Percentiles rank a stretch among this genome's conserved stretches.
Evolutionary conservation across 2,888 invertebrate species (phyloP).

Genomic region (Archaeoteleia sp.): DNA sequence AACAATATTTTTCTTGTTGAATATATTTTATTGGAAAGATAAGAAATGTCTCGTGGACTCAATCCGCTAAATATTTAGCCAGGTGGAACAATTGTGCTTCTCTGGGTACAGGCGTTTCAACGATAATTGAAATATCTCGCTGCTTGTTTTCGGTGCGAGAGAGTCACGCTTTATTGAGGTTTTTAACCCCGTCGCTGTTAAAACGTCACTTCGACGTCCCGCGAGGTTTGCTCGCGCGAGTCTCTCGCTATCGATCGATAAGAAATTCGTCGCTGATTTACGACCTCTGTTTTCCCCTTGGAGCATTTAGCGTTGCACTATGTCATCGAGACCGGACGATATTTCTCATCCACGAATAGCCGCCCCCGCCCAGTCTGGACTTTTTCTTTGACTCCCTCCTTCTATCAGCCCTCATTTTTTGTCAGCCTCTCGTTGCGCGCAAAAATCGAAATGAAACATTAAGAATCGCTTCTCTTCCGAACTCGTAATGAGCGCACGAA

Average conservation of each 20-base stretch:
- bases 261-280: slow-evolving; percentile 53
- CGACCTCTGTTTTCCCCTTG: slow-evolving; percentile 39
- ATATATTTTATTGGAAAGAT: slow-evolving; percentile 16
- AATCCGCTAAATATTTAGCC: slow-evolving; percentile 37
- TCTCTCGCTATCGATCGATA: slow-evolving; percentile 41
- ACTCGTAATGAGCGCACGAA: no score
- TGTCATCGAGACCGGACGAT: slow-evolving; percentile 33
- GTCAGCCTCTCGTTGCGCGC: no score
- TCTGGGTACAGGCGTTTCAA: slow-evolving; percentile 19
- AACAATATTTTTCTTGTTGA: slow-evolving; percentile 19
- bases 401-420: no score
- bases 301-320: slow-evolving; percentile 40
- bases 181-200: slow-evolving; percentile 46
- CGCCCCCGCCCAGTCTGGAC: slow-evolving; percentile 10
- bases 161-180: slow-evolving; percentile 46
- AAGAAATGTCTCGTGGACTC: slow-evolving; percentile 24
- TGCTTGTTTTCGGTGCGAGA: slow-evolving; percentile 30
- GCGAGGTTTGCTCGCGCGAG: slow-evolving; percentile 30
- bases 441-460: background rate
- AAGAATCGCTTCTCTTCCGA: no score
- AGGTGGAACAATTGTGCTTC: slow-evolving; percentile 25
- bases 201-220: slow-evolving; percentile 36
- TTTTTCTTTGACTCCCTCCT: slow-evolving; percentile 2
- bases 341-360: slow-evolving; percentile 22
- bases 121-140: slow-evolving; percentile 46